phyloP scores from a whole-genome alignment of 2,888 invertebrate species.

The Heliconius charithonia region DNA sequence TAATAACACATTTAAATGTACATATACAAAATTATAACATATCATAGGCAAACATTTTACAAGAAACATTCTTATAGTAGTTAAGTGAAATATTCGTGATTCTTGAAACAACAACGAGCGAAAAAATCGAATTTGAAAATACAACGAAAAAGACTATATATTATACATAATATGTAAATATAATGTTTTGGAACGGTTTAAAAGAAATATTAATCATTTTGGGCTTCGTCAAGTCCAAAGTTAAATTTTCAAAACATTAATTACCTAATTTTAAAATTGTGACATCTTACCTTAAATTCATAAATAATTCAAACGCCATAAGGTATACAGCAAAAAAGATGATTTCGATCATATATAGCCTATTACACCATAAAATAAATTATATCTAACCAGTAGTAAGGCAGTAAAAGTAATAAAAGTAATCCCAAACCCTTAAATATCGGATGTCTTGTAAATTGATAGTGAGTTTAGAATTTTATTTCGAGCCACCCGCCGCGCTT shows the following conservation, averaged over 20 bases:
- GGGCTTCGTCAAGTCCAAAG: too few relatives aligned
- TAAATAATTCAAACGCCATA: constrained; percentile 7
- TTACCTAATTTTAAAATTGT: background rate
- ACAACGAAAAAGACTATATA: too few relatives aligned
- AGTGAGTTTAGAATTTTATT: constrained; percentile 19
- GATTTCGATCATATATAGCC: background rate
- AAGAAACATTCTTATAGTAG: background rate
- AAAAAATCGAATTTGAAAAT: too few relatives aligned
- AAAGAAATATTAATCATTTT: too few relatives aligned
- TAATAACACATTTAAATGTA: background rate
- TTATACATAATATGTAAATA: too few relatives aligned
- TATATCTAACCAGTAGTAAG: constrained; percentile 23
- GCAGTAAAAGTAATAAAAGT: constrained; percentile 26
- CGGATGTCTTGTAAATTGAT: constrained; percentile 32
- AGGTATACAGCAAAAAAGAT: background rate
- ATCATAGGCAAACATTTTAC: background rate
- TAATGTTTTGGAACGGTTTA: too few relatives aligned
- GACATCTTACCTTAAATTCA: background rate
- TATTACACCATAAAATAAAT: constrained; percentile 22
- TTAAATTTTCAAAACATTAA: too few relatives aligned
- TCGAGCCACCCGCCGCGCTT: constrained; percentile 16
- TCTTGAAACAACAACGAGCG: too few relatives aligned
- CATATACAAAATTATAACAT: background rate
- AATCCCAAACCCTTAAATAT: constrained; percentile 27
- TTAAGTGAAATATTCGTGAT: background rate